Evolutionary conservation across 2,797 vertebrate species (phyloP), one percentile per base, ranked within the genome.

Genomic region (Aulostomus chinensis): DNA sequence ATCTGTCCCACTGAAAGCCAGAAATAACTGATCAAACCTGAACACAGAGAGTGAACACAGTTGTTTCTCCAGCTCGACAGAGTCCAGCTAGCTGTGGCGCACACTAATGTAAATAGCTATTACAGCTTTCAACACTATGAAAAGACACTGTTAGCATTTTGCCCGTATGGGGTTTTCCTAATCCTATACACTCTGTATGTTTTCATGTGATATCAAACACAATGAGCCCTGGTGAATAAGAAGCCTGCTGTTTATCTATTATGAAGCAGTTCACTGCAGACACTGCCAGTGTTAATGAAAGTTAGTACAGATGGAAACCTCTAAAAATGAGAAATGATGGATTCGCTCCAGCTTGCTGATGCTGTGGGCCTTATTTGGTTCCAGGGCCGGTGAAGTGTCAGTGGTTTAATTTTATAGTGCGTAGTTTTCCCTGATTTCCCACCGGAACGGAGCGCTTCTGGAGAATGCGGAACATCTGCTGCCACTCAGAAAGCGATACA

Each of bases 331-430:
- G 82, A 85, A 83, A 83, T 84, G 85, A 90, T 87, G 86, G 80
- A 88, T 88, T 79, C 37, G 49, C 83, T 86, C 81, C 86, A 88
- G 85, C 83, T 86, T 87, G 84, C 78, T 30, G 58, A 83, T 67
- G 78, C 83, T 81, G 69, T 52, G 28, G 73, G 82, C 76, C 60
- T 84, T 80, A 78, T 86, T 89, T 88, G 84, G 84, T 89, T 90
- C 86, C 83, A 85, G 85, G 86, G 80, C 80, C 57, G 62, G 76
- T 86, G 80, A 86, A 88, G 84, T 88, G 86, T 88, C 78, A 86
- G 82, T 88, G 86, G 83, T 90, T 90, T 91, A 86, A 90, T 92
- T 91, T 91, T 90, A 90, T 88, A 88, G 87, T 82, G 68, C 67
- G 85, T 87, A 88, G 87, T 88, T 89, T 87, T 85, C 62, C 58